These are phyloP conservation scores for Theristicus caerulescens DNA, from an alignment of 2,113 vertebrate species.

Conservation along the genomic window DNA sequence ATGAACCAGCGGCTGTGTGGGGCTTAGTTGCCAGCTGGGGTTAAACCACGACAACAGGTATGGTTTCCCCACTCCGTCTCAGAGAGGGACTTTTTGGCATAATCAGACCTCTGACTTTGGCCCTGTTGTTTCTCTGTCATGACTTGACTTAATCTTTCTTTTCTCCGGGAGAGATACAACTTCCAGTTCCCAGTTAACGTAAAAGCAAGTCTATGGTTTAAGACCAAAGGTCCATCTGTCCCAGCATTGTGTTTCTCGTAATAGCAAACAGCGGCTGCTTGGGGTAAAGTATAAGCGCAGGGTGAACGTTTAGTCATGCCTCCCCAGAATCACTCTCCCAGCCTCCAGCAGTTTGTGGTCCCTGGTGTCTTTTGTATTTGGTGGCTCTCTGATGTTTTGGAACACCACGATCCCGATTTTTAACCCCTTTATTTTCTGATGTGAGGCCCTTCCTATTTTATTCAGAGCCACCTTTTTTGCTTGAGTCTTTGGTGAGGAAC, in stretches of 20 bases:
- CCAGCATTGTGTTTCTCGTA: neutral
- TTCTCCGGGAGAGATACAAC: neutral
- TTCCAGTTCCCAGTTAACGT: neutral
- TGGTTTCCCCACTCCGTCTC: neutral
- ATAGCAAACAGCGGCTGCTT: neutral
- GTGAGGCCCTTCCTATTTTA: neutral
- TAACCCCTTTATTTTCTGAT: neutral
- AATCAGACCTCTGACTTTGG: neutral
- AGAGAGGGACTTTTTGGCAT: neutral
- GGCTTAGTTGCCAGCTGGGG: too few relatives aligned
- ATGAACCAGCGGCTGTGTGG: too few relatives aligned
- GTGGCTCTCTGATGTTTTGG: neutral
- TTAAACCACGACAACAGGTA: neutral
- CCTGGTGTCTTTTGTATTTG: neutral
- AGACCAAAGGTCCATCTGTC: neutral
- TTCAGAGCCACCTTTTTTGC: neutral
- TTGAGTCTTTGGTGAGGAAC: neutral
- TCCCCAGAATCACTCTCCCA: neutral
- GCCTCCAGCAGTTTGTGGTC: neutral
- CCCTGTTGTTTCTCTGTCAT: neutral
- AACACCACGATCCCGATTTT: neutral
- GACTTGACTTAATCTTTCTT: neutral
- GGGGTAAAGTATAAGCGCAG: fast-evolving
- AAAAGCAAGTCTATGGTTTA: neutral
- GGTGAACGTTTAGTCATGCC: neutral